Conservation (phyloP, 2,888 invertebrate genomes). For the Volucella inanis region DNA sequence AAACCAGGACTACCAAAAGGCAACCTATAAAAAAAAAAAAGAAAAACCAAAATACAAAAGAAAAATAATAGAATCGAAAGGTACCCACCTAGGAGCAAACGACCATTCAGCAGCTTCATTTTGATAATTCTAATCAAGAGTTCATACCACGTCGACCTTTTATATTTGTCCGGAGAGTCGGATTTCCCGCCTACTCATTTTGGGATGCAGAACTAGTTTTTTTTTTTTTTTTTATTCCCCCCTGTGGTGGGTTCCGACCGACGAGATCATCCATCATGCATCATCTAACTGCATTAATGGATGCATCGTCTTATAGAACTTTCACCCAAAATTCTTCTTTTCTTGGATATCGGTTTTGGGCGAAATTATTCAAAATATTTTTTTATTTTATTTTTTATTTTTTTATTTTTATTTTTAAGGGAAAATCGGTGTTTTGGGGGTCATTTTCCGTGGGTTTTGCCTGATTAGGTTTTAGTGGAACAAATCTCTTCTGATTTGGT, state of each 20-base stretch:
- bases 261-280: conserved; percentile 42
- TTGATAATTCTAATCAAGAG: conserved; percentile 56
- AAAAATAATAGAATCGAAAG: not conserved
- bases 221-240: too few relatives aligned
- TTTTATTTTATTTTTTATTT: conserved; percentile 6
- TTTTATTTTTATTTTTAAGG: conserved; percentile 6
- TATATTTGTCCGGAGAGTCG: conserved; percentile 24
- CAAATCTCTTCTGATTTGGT: conserved; percentile 28
- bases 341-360: conserved; percentile 13
- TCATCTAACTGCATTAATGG: conserved; percentile 47
- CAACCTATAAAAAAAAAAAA: conserved; percentile 22
- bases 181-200: conserved; percentile 6
- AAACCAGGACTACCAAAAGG: conserved; percentile 36
- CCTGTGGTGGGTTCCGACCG: conserved; percentile 2
- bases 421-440: not conserved
- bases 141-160: conserved; percentile 46
- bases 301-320: conserved; percentile 45
- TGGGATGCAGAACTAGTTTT: conserved; percentile 56
- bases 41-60: not conserved
- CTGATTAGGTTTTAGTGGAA: conserved; percentile 17
- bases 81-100: conserved; percentile 57
- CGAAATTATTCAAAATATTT: conserved; percentile 23
- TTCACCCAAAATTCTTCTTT: conserved; percentile 42
- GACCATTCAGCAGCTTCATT: conserved; percentile 67
- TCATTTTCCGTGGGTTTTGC: conserved; percentile 35